Percentiles rank a stretch among this genome's conserved stretches.
phyloP scores from a whole-genome alignment of 2,113 vertebrate species.

The Chamaea fasciata region DNA sequence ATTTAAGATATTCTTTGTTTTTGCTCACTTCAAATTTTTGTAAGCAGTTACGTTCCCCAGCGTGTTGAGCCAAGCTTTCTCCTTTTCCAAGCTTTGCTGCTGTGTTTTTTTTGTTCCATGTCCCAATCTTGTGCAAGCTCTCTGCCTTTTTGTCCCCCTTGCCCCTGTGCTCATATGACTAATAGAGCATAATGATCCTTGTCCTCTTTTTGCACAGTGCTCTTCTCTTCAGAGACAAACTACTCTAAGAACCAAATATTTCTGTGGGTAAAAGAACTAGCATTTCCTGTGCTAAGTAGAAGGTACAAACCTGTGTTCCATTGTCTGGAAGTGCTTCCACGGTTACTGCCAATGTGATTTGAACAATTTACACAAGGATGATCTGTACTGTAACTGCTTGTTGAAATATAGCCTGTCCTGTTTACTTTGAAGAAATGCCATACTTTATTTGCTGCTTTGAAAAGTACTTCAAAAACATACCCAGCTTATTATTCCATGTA shows the following conservation, averaged over 20 bases:
- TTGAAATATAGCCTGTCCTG: neutral
- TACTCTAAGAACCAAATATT: neutral
- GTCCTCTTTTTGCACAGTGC: neutral
- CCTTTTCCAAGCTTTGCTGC: neutral
- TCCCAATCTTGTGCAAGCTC: neutral
- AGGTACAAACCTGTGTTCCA: neutral
- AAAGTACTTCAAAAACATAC: neutral
- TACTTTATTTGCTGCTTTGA: neutral
- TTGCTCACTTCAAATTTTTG: neutral
- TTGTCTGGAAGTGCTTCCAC: neutral
- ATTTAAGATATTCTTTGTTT: neutral
- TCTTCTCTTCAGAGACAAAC: neutral
- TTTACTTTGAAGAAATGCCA: neutral
- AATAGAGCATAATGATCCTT: neutral
- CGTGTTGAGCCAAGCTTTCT: neutral
- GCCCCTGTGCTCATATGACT: neutral
- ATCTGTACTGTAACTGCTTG: neutral
- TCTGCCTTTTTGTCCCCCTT: neutral
- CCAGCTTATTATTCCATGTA: neutral
- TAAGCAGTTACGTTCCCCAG: neutral
- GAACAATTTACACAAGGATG: neutral
- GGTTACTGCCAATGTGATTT: neutral
- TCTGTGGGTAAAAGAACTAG: neutral
- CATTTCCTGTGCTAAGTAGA: neutral
- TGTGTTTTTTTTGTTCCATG: neutral